phyloP scores from a whole-genome alignment of 2,888 invertebrate genomes.

The Alsophila aescularia region DNA sequence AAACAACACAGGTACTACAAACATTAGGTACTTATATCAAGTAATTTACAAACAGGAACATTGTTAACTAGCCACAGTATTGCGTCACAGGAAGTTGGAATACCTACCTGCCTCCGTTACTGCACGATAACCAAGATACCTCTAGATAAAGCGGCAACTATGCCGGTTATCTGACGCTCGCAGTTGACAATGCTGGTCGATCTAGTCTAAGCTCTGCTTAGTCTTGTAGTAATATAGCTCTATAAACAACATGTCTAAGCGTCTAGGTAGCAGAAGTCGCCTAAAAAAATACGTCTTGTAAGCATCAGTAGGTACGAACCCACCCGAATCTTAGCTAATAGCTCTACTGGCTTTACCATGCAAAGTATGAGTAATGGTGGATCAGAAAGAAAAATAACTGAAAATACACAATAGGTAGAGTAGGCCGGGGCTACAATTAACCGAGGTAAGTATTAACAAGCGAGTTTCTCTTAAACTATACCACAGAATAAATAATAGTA shows the following conservation, averaged over 20 bases:
- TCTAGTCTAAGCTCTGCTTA: conserved; percentile 35
- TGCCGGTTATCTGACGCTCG: conserved; percentile 34
- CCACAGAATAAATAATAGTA: too few species aligned
- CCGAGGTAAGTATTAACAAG: too few species aligned
- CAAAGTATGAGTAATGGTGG: too few species aligned
- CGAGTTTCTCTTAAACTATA: too few species aligned
- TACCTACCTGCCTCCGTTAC: conserved; percentile 18
- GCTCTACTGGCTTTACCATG: too few species aligned
- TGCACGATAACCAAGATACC: conserved; percentile 18
- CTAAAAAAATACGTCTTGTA: not conserved
- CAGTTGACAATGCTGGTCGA: conserved; percentile 38
- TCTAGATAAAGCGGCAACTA: conserved; percentile 23
- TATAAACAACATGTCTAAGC: not conserved
- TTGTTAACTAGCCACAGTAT: conserved; percentile 10
- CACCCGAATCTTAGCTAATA: too few species aligned
- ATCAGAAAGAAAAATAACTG: too few species aligned
- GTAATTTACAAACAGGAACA: not conserved
- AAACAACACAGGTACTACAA: too few species aligned
- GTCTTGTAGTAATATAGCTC: conserved; percentile 11
- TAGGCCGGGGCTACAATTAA: too few species aligned
- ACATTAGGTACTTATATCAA: too few species aligned
- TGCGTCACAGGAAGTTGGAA: conserved; percentile 20
- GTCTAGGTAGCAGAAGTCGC: not conserved
- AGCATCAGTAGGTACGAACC: too few species aligned
- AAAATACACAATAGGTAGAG: too few species aligned